phyloP scores from a whole-genome alignment of 2,113 vertebrate species.

The Syrrhaptes paradoxus region DNA sequence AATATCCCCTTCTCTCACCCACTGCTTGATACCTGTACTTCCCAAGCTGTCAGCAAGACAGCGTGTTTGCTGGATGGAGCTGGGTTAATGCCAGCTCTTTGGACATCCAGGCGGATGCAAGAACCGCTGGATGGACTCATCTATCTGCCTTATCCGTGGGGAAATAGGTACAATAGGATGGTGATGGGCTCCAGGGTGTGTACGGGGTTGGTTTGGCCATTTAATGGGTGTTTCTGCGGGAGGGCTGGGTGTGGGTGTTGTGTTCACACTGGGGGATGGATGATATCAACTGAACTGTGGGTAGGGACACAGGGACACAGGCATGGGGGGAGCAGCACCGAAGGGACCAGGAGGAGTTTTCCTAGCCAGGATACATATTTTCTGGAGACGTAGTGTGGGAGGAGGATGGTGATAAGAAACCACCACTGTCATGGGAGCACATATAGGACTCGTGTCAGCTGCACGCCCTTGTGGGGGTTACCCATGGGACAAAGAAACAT shows the following conservation, averaged over 20 bases:
- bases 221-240: background rate
- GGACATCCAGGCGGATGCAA: accelerated
- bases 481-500: background rate
- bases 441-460: too few species aligned
- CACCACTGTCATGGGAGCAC: background rate
- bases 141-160: background rate
- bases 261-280: background rate
- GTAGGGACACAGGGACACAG: background rate
- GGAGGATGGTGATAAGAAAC: background rate
- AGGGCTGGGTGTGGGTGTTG: background rate
- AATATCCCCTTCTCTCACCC: background rate
- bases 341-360: background rate
- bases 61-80: background rate
- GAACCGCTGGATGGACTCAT: background rate
- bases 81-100: background rate
- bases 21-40: background rate
- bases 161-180: background rate
- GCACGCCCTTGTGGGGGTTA: too few species aligned
- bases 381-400: background rate
- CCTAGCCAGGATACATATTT: background rate
- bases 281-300: too few species aligned
- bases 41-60: background rate
- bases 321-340: background rate
- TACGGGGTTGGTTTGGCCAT: background rate
- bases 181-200: background rate